These are phyloP conservation scores for Mus spretus DNA, from an alignment of 2,797 vertebrate genomes.

Conservation along the genomic window DNA sequence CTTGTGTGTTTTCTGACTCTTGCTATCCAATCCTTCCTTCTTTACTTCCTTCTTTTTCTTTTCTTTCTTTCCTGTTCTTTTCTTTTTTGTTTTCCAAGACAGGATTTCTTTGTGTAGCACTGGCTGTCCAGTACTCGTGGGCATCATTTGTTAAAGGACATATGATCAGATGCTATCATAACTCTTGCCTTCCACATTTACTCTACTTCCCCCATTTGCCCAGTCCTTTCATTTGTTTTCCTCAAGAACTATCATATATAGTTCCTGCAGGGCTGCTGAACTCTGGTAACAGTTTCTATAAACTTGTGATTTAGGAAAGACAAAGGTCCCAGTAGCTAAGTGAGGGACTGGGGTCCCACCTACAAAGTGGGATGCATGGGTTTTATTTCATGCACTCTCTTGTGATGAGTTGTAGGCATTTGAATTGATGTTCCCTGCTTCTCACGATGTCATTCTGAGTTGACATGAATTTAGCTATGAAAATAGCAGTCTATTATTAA, in stretches of 20 bases:
- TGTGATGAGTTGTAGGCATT: neutral
- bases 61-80: neutral
- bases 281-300: neutral
- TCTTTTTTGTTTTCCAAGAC: neutral
- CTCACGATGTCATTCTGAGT: neutral
- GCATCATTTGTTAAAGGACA: neutral
- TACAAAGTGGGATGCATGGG: neutral
- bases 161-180: neutral
- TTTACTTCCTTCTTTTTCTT: neutral
- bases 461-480: neutral
- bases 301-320: neutral
- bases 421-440: neutral
- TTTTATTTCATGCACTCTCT: neutral
- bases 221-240: neutral
- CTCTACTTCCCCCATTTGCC: neutral
- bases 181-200: conserved; percentile 21
- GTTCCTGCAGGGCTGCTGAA: neutral
- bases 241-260: neutral
- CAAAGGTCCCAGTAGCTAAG: neutral
- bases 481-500: neutral
- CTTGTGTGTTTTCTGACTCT: neutral
- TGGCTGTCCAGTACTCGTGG: neutral
- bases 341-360: neutral
- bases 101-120: neutral
- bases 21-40: neutral